phyloP scores from a whole-genome alignment of 2,113 vertebrate species.

The Petrocephalus microphthalmus region DNA sequence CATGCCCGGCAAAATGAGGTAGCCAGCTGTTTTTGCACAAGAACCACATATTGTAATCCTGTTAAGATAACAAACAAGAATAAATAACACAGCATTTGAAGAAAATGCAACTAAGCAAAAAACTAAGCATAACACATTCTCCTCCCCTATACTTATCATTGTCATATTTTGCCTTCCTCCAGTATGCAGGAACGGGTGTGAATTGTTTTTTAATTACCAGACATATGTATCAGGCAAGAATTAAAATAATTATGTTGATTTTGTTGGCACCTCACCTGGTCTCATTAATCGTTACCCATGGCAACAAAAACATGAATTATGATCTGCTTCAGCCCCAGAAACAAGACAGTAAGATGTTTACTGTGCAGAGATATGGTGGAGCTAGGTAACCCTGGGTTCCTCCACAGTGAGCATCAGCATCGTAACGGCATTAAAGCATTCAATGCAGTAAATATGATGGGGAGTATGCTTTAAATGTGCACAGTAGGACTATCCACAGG shows the following conservation, averaged over 20 bases:
- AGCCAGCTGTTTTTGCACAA: background rate
- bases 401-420: background rate
- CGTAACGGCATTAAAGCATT: background rate
- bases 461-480: background rate
- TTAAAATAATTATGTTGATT: conserved; percentile 4
- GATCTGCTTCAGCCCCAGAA: background rate
- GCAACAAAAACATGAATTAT: background rate
- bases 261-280: background rate
- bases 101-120: background rate
- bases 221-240: background rate
- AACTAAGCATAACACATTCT: background rate
- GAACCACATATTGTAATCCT: background rate
- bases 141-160: background rate
- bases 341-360: background rate
- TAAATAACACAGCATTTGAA: background rate
- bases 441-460: background rate
- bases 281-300: background rate
- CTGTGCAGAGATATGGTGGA: background rate
- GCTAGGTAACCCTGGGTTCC: background rate
- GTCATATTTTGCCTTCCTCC: background rate
- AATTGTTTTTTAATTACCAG: background rate
- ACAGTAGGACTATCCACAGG: background rate
- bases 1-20: background rate
- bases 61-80: background rate
- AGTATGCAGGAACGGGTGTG: background rate